Conservation (phyloP, 2,888 invertebrate species). For the Scotopteryx bipunctaria region DNA sequence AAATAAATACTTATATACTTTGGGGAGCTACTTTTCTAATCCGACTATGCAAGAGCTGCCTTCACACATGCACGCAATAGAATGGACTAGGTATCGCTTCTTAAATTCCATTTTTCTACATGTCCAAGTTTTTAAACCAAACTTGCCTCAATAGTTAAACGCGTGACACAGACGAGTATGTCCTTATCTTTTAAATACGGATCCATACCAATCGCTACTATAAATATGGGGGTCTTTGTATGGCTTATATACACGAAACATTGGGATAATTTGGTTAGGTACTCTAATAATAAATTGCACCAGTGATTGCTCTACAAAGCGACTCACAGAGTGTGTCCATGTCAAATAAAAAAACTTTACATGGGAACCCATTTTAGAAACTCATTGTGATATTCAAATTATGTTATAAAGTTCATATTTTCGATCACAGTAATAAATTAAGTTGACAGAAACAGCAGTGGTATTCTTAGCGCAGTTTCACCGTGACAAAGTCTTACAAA, state of each 20-base stretch:
- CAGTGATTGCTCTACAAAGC: constrained; percentile 44
- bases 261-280: constrained; percentile 13
- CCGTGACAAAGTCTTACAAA: too few species aligned
- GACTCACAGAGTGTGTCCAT: constrained; percentile 48
- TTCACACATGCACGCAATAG: constrained; percentile 60
- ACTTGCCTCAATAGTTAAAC: constrained; percentile 38
- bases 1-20: constrained; percentile 51
- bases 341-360: constrained; percentile 48
- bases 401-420: constrained; percentile 27
- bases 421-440: constrained; percentile 80
- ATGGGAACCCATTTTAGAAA: too few species aligned
- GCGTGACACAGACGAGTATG: constrained; percentile 21
- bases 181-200: constrained; percentile 14
- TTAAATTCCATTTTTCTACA: neutral
- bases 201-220: constrained; percentile 15
- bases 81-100: neutral
- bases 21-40: constrained; percentile 55
- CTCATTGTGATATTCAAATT: constrained; percentile 17
- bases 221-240: constrained; percentile 25
- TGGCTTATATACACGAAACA: constrained; percentile 28
- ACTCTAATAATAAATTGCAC: constrained; percentile 42
- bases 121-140: constrained; percentile 31
- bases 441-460: too few species aligned
- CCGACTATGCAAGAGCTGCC: constrained; percentile 72
- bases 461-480: too few species aligned